Conservation (phyloP, 2,888 invertebrate genomes). For the Fissipunctia ypsillon region DNA sequence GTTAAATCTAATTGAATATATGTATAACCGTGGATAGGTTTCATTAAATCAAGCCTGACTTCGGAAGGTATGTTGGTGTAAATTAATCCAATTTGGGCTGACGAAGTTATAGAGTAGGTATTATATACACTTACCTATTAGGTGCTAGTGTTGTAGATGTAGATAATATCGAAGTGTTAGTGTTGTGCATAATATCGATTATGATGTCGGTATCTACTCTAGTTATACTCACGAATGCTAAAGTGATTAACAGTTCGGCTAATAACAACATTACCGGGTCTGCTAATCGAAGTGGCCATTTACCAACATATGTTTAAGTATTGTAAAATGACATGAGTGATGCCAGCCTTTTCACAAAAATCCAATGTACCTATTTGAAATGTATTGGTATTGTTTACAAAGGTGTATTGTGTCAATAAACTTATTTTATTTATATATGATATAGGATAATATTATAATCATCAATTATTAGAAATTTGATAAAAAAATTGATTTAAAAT, state of each 20-base stretch:
- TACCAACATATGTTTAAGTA: background rate
- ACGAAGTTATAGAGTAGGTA: constrained; percentile 19
- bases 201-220: background rate
- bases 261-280: background rate
- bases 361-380: too few relatives aligned
- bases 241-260: constrained; percentile 17
- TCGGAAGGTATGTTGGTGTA: constrained; percentile 55
- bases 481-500: background rate
- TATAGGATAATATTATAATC: background rate
- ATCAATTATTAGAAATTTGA: too few relatives aligned
- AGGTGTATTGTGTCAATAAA: too few relatives aligned
- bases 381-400: too few relatives aligned
- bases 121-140: constrained; percentile 19
- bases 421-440: too few relatives aligned
- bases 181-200: constrained; percentile 24
- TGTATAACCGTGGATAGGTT: constrained; percentile 45
- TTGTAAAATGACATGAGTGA: background rate
- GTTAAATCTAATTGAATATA: constrained; percentile 52
- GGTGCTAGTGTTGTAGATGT: background rate
- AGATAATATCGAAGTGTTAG: constrained; percentile 14
- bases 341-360: too few relatives aligned
- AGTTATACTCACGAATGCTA: background rate
- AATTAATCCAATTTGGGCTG: constrained; percentile 63
- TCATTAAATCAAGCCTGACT: constrained; percentile 56
- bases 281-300: background rate